Evolutionary conservation across 1,140 invertebrate genomes (phyloP).

Genomic region (Octopus bimaculoides): DNA sequence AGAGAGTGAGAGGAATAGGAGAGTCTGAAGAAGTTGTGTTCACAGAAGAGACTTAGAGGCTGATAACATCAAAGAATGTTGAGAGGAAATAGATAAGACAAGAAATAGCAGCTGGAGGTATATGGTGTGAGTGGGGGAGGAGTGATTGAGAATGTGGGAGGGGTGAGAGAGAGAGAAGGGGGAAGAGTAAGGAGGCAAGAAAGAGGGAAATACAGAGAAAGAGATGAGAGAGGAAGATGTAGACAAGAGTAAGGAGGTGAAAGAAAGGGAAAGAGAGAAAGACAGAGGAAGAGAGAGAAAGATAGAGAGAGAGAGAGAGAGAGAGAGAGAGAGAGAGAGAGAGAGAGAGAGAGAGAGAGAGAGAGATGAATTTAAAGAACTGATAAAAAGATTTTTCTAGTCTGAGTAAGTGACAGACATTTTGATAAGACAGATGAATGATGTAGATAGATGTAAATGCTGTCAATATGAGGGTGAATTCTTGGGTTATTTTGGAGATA

Average conservation of each 20-base stretch:
- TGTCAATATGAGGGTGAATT: no score
- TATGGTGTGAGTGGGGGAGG: background rate
- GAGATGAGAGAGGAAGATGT: background rate
- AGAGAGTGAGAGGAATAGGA: background rate
- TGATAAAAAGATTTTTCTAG: no score
- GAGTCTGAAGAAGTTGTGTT: background rate
- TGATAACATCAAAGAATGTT: background rate
- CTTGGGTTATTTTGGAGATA: no score
- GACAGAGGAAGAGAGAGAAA: background rate
- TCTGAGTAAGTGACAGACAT: no score
- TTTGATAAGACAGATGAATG: no score
- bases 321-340: slow-evolving; percentile 2
- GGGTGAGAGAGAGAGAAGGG: background rate
- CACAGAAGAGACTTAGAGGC: background rate
- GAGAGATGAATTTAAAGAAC: no score
- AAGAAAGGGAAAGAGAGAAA: background rate
- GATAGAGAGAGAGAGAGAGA: no score
- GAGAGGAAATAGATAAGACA: background rate
- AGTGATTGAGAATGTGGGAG: background rate
- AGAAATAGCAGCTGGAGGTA: background rate
- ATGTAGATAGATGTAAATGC: no score
- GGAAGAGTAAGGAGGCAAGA: background rate
- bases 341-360: background rate
- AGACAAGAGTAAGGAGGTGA: background rate
- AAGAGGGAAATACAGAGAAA: background rate